Evolutionary conservation across 2,113 vertebrate genomes (phyloP).

Genomic region (Gadus macrocephalus): DNA sequence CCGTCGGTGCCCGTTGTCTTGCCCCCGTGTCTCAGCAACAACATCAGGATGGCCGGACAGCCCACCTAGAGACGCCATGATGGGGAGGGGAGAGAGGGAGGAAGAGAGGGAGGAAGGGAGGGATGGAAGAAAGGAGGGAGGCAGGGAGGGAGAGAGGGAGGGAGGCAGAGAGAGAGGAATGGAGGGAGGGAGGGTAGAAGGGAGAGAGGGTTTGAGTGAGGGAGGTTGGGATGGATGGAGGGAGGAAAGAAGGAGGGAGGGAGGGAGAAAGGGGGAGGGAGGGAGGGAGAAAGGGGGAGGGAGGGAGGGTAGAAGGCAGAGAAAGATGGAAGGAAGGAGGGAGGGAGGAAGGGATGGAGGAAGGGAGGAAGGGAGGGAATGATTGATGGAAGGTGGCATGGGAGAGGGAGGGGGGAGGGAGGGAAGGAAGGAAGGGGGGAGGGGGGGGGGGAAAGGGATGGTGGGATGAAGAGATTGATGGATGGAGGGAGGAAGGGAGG

Average conservation of each 20-base stretch:
- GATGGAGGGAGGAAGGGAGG: neutral
- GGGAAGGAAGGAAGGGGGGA: neutral
- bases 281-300: neutral
- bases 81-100: neutral
- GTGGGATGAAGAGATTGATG: neutral
- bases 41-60: conserved; percentile 68
- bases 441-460: neutral
- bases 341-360: neutral
- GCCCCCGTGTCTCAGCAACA: conserved; percentile 78
- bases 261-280: neutral
- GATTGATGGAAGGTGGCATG: neutral
- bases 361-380: neutral
- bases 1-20: conserved; percentile 65
- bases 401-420: neutral
- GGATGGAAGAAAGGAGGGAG: neutral
- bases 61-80: conserved; percentile 54
- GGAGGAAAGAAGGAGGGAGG: neutral
- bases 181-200: neutral
- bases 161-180: neutral
- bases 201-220: neutral
- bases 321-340: neutral
- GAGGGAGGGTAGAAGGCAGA: neutral
- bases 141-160: neutral
- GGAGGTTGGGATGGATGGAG: neutral
- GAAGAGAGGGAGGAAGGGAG: neutral